A percentile compares a stretch with the other conserved stretches of the same genome.
Evolutionary conservation across 1,140 invertebrate species (phyloP).

Genomic region (Conus ventricosus): DNA sequence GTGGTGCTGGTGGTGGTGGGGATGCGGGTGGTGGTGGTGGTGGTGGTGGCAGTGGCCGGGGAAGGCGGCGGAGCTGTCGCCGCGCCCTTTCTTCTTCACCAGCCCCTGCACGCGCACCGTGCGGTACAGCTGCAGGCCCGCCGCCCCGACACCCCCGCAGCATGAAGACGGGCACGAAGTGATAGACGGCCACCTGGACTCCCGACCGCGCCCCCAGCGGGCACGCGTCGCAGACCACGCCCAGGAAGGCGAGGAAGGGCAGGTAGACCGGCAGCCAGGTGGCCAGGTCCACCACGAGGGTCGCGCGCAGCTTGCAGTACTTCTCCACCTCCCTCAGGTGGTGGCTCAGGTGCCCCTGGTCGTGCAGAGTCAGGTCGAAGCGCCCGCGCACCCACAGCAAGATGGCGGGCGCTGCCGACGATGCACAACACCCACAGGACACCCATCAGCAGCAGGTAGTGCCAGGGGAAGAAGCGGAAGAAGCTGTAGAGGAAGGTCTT

Average conservation of each 20-base stretch:
- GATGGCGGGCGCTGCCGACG: constrained; percentile 32
- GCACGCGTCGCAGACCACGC: constrained; percentile 39
- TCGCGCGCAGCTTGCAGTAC: constrained; percentile 49
- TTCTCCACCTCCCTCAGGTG: constrained; percentile 49
- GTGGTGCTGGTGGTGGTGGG: background rate
- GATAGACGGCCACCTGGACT: constrained; percentile 40
- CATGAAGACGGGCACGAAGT: constrained; percentile 57
- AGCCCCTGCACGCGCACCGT: constrained; percentile 49
- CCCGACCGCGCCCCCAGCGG: background rate
- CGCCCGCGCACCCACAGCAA: constrained; percentile 38
- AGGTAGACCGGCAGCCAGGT: constrained; percentile 52
- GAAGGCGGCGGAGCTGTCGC: background rate
- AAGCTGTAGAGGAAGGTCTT: constrained; percentile 44
- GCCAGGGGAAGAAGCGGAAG: constrained; percentile 51
- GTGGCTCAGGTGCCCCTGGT: constrained; percentile 39
- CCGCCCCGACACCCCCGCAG: constrained; percentile 47
- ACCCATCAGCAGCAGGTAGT: constrained; percentile 52
- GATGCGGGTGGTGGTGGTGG: background rate
- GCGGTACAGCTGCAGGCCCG: constrained; percentile 54
- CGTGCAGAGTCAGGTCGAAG: constrained; percentile 39
- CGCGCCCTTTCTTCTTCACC: constrained; percentile 18
- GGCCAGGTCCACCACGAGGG: constrained; percentile 46
- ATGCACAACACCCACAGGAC: constrained; percentile 44
- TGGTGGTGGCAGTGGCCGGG: background rate
- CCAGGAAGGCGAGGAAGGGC: constrained; percentile 53